phyloP scores from a whole-genome alignment of 2,888 invertebrate species.

The Cosmia trapezina region DNA sequence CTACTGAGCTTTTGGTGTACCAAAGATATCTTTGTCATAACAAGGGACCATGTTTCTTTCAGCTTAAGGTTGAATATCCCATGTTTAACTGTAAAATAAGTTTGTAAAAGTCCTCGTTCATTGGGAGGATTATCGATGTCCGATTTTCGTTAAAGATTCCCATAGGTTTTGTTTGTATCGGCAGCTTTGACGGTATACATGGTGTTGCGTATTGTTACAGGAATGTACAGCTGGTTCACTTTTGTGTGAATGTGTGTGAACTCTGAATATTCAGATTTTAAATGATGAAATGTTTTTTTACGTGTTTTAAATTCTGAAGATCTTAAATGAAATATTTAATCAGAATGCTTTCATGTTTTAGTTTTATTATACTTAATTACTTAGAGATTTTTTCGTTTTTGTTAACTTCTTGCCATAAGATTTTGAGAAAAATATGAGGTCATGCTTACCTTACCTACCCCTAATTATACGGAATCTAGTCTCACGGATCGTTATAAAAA shows the following conservation, averaged over 20 bases:
- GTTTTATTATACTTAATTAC: neutral
- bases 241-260: conserved; percentile 54
- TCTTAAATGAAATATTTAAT: neutral
- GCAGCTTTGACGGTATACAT: conserved; percentile 65
- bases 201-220: conserved; percentile 62
- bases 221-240: conserved; percentile 59
- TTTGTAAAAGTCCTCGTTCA: conserved; percentile 59
- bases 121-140: conserved; percentile 78
- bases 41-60: neutral
- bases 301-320: conserved; percentile 7
- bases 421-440: neutral
- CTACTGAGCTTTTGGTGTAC: conserved; percentile 59
- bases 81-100: neutral
- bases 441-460: neutral
- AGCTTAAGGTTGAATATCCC: conserved; percentile 37
- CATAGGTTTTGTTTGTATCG: conserved; percentile 72
- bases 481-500: no score
- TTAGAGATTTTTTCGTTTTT: neutral
- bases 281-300: conserved; percentile 18
- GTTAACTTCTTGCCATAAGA: neutral
- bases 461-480: no score
- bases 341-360: neutral
- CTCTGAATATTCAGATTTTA: conserved; percentile 42
- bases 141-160: conserved; percentile 74
- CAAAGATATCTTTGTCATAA: conserved; percentile 40